These are phyloP conservation scores for Drosophila tripunctata DNA, from an alignment of 2,888 invertebrate species.

Conservation along the genomic window DNA sequence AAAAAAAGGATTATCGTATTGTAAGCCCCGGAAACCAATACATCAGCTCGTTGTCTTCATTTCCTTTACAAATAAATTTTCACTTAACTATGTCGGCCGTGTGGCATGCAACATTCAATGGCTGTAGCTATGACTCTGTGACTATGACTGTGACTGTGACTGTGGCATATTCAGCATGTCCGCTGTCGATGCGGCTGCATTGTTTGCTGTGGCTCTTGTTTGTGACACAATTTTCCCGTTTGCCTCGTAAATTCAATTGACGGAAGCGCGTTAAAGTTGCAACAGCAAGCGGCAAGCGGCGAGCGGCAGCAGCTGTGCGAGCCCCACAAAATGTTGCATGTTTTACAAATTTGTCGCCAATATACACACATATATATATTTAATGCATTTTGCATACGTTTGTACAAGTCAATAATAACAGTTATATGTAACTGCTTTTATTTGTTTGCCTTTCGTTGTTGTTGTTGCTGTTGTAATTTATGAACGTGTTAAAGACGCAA, in stretches of 20 bases:
- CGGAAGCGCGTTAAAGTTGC: slow-evolving; percentile 73
- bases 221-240: slow-evolving; percentile 76
- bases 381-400: slow-evolving; percentile 61
- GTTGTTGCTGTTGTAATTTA: slow-evolving; percentile 51
- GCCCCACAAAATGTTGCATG: slow-evolving; percentile 26
- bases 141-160: not conserved
- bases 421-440: not conserved
- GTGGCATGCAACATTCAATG: slow-evolving; percentile 51
- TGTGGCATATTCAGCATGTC: slow-evolving; percentile 13
- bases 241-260: slow-evolving; percentile 72
- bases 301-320: slow-evolving; percentile 2
- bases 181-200: slow-evolving; percentile 10
- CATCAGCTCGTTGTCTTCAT: slow-evolving; percentile 68
- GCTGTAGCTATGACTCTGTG: not conserved
- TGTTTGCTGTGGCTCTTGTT: slow-evolving; percentile 31
- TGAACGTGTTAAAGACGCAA: slow-evolving; percentile 37
- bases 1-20: slow-evolving; percentile 73
- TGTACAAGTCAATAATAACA: slow-evolving; percentile 3
- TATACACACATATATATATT: slow-evolving; percentile 44
- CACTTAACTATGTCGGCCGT: slow-evolving; percentile 72
- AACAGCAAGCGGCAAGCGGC: no score
- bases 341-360: slow-evolving; percentile 32
- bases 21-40: slow-evolving; percentile 68
- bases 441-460: not conserved
- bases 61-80: slow-evolving; percentile 75